phyloP scores from a whole-genome alignment of 2,113 vertebrate genomes.

The Sminthopsis crassicaudata region DNA sequence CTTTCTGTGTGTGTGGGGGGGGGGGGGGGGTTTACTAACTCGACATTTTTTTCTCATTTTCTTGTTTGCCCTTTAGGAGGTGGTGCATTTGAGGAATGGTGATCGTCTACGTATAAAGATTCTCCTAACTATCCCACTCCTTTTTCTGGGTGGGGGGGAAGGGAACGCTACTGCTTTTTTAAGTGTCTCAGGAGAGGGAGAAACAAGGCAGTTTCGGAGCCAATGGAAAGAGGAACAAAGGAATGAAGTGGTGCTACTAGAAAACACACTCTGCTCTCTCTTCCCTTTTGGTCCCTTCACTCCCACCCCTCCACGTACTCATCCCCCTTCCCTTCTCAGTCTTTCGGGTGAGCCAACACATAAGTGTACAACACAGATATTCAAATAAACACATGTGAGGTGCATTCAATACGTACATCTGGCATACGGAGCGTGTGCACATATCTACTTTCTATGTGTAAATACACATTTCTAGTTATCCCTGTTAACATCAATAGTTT shows the following conservation, averaged over 20 bases:
- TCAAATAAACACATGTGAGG: neutral
- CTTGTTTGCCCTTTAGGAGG: neutral
- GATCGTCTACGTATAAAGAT: neutral
- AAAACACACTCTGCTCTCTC: conserved; percentile 18
- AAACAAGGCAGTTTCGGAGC: neutral
- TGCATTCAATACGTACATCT: neutral
- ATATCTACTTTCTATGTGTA: conserved; percentile 1
- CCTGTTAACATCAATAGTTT: neutral
- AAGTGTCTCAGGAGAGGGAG: neutral
- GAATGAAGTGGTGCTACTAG: neutral
- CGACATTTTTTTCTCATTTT: neutral
- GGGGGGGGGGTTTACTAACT: neutral
- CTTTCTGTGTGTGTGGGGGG: no score
- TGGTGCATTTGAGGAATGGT: neutral
- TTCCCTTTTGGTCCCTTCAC: conserved; percentile 11
- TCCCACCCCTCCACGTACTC: neutral
- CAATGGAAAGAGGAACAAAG: conserved; percentile 46
- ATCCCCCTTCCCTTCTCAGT: conserved; percentile 55
- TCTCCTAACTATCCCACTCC: neutral
- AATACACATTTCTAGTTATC: neutral
- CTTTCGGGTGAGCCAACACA: neutral
- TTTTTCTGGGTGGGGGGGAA: neutral
- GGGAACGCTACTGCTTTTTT: neutral
- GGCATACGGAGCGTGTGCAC: neutral
- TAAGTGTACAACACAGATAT: no score